Evolutionary conservation across 2,113 vertebrate species (phyloP).

Genomic region (Lepisosteus osseus): DNA sequence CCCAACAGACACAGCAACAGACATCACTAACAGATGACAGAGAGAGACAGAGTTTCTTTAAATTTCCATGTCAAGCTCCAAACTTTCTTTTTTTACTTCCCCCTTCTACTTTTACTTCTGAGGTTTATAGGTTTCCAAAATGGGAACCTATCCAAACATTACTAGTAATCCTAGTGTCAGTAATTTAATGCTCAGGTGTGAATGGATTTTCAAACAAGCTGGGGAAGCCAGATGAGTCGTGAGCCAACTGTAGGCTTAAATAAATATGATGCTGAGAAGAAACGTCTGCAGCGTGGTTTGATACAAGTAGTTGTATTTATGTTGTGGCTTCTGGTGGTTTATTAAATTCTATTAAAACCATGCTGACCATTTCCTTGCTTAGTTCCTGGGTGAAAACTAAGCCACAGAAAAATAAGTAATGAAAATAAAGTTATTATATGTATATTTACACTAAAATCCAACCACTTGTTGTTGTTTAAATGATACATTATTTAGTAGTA

Average conservation of each 20-base stretch:
- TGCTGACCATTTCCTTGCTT: conserved; percentile 14
- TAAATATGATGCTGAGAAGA: conserved; percentile 60
- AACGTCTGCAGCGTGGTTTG: conserved; percentile 50
- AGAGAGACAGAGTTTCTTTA: conserved; percentile 18
- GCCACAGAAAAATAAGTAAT: no score
- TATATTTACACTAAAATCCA: no score
- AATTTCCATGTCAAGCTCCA: conserved; percentile 33
- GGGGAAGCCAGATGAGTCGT: conserved; percentile 48
- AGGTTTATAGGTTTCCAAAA: conserved; percentile 44
- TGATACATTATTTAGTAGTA: no score
- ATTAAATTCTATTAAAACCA: not conserved
- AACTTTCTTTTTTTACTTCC: conserved; percentile 31
- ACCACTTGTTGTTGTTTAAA: no score
- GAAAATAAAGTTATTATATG: no score
- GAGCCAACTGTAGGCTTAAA: conserved; percentile 56
- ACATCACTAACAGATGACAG: conserved; percentile 30
- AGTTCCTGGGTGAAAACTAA: conserved; percentile 41
- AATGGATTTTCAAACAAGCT: conserved; percentile 70
- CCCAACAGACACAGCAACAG: not conserved
- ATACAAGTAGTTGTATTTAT: conserved; percentile 49
- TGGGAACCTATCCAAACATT: conserved; percentile 60
- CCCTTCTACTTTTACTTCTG: conserved; percentile 32
- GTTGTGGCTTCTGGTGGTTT: conserved; percentile 42
- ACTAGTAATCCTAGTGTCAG: conserved; percentile 67
- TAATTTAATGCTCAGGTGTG: conserved; percentile 74